Conservation (phyloP, 2,888 invertebrate genomes). For the Agrochola lychnidis region DNA sequence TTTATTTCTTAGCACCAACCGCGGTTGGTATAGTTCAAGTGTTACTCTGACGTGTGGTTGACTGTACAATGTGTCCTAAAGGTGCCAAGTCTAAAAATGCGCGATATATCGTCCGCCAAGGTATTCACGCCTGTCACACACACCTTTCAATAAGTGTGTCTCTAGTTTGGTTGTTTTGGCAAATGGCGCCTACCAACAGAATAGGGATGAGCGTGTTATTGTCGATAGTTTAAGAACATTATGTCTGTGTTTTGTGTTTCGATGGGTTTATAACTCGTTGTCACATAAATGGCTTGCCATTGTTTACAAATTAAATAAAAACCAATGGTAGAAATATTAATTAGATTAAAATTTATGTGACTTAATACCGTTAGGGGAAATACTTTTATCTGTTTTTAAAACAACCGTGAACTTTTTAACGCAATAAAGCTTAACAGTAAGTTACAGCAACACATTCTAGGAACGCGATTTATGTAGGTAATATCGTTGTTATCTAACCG, state of each 20-base stretch:
- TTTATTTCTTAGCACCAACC: background rate
- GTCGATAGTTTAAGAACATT: constrained; percentile 56
- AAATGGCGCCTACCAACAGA: constrained; percentile 79
- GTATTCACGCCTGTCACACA: constrained; percentile 73
- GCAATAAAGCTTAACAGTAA: background rate
- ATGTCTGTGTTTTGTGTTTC: background rate
- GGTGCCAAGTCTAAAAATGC: constrained; percentile 81
- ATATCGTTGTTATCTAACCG: background rate
- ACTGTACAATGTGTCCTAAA: constrained; percentile 50
- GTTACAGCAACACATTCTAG: background rate
- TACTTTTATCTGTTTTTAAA: background rate
- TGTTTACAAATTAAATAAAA: background rate
- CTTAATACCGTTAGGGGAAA: background rate
- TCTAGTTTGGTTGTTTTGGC: constrained; percentile 81
- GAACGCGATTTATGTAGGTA: background rate
- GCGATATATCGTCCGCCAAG: constrained; percentile 69
- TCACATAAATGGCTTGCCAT: background rate
- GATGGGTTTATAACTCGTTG: background rate
- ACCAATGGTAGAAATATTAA: background rate
- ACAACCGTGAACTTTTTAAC: background rate
- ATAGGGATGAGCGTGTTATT: constrained; percentile 67
- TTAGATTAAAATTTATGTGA: background rate
- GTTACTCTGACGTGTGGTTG: constrained; percentile 6
- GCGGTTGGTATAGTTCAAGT: constrained; percentile 9
- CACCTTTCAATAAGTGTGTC: constrained; percentile 79